These are phyloP conservation scores for Julus scandinavius DNA, from an alignment of 2,888 invertebrate species.

Conservation along the genomic window DNA sequence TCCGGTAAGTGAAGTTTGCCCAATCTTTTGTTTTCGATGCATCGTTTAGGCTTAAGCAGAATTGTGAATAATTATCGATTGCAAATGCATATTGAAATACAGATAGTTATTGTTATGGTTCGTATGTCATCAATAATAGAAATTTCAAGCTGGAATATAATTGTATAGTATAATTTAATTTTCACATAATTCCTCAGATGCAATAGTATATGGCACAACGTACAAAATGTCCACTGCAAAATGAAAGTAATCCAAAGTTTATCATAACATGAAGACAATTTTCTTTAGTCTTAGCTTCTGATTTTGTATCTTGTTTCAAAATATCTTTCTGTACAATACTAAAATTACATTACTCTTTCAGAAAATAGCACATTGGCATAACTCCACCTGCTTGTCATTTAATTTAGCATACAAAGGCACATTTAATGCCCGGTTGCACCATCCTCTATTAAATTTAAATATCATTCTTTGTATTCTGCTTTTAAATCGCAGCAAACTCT, in stretches of 20 bases:
- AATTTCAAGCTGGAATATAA: not conserved
- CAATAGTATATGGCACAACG: not conserved
- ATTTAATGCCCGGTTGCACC: not conserved
- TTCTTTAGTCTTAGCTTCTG: not conserved
- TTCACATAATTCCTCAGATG: not conserved
- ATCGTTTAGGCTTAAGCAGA: not conserved
- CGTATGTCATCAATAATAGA: too few species aligned
- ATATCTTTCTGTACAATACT: not conserved
- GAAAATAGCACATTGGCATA: not conserved
- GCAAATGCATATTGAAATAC: not conserved
- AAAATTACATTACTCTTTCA: not conserved
- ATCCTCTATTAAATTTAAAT: not conserved
- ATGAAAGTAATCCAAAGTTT: not conserved
- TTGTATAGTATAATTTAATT: constrained; percentile 7
- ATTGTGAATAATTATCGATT: not conserved
- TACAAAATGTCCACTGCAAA: not conserved
- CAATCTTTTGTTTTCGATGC: not conserved
- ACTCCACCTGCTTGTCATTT: not conserved
- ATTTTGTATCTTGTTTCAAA: not conserved
- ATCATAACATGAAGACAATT: not conserved
- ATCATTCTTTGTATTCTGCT: too few species aligned
- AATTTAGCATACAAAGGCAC: not conserved
- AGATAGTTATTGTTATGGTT: too few species aligned
- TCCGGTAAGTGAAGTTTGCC: not conserved
- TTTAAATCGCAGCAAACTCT: too few species aligned